Percentiles rank a stretch among this genome's conserved stretches.
Evolutionary conservation across 2,113 vertebrate species (phyloP).

Genomic region (Pungitius pungitius): DNA sequence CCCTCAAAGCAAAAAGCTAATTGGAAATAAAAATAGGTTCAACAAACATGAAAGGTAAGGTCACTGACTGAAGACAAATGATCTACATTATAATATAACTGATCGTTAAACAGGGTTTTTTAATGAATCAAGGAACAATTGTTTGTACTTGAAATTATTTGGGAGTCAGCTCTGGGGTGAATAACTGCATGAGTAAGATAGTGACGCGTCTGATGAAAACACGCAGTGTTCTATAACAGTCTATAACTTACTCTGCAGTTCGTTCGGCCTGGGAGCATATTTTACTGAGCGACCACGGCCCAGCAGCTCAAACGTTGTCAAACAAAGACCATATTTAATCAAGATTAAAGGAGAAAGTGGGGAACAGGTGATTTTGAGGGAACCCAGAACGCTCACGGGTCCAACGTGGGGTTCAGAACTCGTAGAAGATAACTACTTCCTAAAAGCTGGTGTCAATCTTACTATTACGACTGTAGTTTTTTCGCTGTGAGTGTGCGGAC

Average conservation of each 20-base stretch:
- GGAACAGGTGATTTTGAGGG: slow-evolving; percentile 42
- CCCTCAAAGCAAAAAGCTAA: background rate
- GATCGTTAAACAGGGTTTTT: background rate
- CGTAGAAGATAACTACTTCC: background rate
- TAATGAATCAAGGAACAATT: background rate
- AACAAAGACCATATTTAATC: slow-evolving; percentile 50
- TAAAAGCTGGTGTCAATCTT: background rate
- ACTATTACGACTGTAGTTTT: background rate
- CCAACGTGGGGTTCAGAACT: background rate
- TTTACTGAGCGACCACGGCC: slow-evolving; percentile 1
- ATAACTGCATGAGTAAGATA: slow-evolving; percentile 41
- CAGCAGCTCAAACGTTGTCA: slow-evolving; percentile 49
- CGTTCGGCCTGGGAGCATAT: slow-evolving; percentile 14
- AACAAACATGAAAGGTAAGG: background rate
- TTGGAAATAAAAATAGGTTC: background rate
- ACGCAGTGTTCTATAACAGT: too few species aligned
- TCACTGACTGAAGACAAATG: background rate
- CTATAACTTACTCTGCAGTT: slow-evolving; percentile 34
- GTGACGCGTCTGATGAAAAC: slow-evolving; percentile 18
- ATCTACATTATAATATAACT: background rate
- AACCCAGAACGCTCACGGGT: slow-evolving; percentile 18
- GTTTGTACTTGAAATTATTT: background rate
- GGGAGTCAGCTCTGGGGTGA: slow-evolving; percentile 12
- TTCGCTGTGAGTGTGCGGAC: too few species aligned
- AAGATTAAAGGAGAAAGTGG: slow-evolving; percentile 42